Percentiles rank a stretch among this genome's conserved stretches.
phyloP scores from a whole-genome alignment of 2,888 invertebrate genomes.

The Sphaeridia pumilis region DNA sequence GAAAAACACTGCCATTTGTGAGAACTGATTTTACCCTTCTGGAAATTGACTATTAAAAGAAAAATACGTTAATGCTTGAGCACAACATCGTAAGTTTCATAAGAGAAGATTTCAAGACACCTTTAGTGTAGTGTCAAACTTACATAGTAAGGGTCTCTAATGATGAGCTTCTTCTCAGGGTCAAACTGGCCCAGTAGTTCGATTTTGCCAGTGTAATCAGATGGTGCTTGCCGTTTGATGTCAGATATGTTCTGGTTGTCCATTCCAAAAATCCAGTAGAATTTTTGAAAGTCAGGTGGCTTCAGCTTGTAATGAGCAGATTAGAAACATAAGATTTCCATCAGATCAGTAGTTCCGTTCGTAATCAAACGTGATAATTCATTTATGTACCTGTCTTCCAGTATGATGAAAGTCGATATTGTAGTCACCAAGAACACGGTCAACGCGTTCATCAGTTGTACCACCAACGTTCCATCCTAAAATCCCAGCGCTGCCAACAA shows the following conservation, averaged over 20 bases:
- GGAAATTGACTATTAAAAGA: too few relatives aligned
- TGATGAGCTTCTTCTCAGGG: slow-evolving; percentile 62
- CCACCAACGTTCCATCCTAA: slow-evolving; percentile 81
- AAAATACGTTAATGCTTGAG: too few relatives aligned
- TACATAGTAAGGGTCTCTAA: slow-evolving; percentile 87
- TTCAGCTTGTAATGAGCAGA: slow-evolving; percentile 50
- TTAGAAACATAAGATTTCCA: too few relatives aligned
- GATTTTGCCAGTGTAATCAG: slow-evolving; percentile 56
- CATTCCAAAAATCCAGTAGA: slow-evolving; percentile 91
- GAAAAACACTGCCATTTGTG: too few relatives aligned
- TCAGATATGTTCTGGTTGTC: slow-evolving; percentile 69
- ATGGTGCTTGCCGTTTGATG: slow-evolving; percentile 52
- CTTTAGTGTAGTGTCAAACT: too few relatives aligned
- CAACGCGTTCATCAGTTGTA: slow-evolving; percentile 63
- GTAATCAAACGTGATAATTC: too few relatives aligned
- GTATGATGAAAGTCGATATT: slow-evolving; percentile 58
- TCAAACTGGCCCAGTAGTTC: slow-evolving; percentile 77
- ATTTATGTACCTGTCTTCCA: slow-evolving; percentile 75
- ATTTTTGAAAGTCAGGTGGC: slow-evolving; percentile 60
- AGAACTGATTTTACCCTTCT: too few relatives aligned
- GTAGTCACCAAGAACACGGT: slow-evolving; percentile 57
- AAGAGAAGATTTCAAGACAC: too few relatives aligned
- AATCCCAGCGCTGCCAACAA: slow-evolving; percentile 79
- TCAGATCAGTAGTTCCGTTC: too few relatives aligned
- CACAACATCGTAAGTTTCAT: too few relatives aligned